phyloP scores from a whole-genome alignment of 2,888 invertebrate genomes.

The Liodrosophila aerea region DNA sequence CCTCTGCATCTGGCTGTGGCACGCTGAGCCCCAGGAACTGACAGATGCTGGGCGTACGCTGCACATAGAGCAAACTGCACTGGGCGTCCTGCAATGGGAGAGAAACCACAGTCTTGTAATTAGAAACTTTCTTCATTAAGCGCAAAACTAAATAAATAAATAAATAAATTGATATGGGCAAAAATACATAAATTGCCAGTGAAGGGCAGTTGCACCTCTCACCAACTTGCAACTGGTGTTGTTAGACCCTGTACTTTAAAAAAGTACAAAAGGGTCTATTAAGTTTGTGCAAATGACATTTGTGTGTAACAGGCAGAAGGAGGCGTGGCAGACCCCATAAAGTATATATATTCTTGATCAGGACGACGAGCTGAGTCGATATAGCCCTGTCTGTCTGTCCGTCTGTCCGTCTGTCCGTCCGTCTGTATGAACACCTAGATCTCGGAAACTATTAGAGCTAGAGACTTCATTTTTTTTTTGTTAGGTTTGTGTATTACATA shows the following conservation, averaged over 20 bases:
- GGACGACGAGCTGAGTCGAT: too few species aligned
- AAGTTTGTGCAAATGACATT: too few species aligned
- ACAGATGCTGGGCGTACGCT: conserved; percentile 80
- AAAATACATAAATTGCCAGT: conserved; percentile 60
- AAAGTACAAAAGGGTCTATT: too few species aligned
- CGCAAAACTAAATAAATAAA: conserved; percentile 56
- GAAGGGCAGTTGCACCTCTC: conserved; percentile 27
- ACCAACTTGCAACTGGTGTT: background rate
- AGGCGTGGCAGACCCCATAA: too few species aligned
- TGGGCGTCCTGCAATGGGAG: conserved; percentile 62
- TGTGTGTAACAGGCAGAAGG: too few species aligned
- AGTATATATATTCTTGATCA: too few species aligned
- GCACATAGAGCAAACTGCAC: conserved; percentile 80
- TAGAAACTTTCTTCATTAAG: conserved; percentile 74
- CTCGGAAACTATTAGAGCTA: too few species aligned
- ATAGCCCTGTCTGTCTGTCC: too few species aligned
- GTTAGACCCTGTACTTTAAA: conserved; percentile 7
- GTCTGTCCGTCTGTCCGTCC: too few species aligned
- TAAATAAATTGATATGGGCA: conserved; percentile 71
- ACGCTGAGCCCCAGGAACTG: conserved; percentile 75
- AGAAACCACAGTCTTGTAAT: conserved; percentile 46
- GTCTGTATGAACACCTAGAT: too few species aligned
- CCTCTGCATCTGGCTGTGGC: conserved; percentile 19
- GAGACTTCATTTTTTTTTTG: too few species aligned
- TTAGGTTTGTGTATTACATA: too few species aligned